Evolutionary conservation across 2,797 vertebrate genomes (phyloP).

Genomic region (Phalloptychus januarius): DNA sequence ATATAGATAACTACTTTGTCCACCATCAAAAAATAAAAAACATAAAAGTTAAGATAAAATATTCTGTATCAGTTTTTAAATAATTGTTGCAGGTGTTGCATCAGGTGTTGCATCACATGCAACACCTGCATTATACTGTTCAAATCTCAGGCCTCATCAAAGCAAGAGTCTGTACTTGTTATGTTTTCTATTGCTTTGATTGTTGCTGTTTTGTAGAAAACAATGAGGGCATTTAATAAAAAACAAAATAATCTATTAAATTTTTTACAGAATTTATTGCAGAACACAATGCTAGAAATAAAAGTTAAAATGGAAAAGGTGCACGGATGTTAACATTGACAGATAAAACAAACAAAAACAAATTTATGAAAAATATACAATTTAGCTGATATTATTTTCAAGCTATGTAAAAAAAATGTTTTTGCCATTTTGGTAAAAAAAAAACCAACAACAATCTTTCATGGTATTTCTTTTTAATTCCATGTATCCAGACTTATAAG

Average conservation of each 20-base stretch:
- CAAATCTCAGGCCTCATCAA: not conserved
- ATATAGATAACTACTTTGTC: too few relatives aligned
- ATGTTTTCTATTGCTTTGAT: not conserved
- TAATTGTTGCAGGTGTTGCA: not conserved
- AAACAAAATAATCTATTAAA: not conserved
- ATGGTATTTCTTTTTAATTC: not conserved
- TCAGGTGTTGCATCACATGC: not conserved
- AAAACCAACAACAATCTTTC: not conserved
- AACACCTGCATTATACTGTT: too few relatives aligned
- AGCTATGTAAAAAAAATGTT: not conserved
- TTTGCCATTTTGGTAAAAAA: not conserved
- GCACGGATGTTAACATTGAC: not conserved
- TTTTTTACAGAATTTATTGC: not conserved
- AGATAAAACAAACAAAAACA: not conserved
- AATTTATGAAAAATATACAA: not conserved
- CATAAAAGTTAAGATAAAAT: not conserved
- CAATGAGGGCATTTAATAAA: not conserved
- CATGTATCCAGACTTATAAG: not conserved
- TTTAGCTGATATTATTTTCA: not conserved
- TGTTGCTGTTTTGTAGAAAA: not conserved
- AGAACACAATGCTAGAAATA: not conserved
- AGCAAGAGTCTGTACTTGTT: not conserved
- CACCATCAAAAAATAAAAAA: not conserved
- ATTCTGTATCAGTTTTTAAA: not conserved
- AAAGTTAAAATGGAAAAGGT: not conserved